These are phyloP conservation scores for Drosophila nigromelanica DNA, from an alignment of 1,140 invertebrate species.

Conservation along the genomic window DNA sequence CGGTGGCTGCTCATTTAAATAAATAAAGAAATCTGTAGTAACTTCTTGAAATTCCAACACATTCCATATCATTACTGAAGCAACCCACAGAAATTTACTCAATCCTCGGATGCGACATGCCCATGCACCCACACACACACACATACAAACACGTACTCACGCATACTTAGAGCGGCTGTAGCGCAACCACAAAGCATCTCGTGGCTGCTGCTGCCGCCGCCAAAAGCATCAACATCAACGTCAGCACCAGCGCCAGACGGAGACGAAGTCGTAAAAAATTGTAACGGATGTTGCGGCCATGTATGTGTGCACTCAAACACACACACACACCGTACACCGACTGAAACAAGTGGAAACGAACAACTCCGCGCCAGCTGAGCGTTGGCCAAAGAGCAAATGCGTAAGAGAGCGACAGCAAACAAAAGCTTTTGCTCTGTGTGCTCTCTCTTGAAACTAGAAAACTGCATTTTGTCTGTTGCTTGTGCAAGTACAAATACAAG, in stretches of 20 bases:
- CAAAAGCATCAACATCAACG: constrained; percentile 71
- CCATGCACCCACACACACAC: constrained; percentile 31
- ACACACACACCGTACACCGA: constrained; percentile 14
- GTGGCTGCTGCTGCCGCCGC: constrained; percentile 45
- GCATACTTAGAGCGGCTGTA: constrained; percentile 35
- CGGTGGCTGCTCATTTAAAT: constrained; percentile 80
- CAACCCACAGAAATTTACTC: constrained; percentile 81
- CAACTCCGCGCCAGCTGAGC: constrained; percentile 29
- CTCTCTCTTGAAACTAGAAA: constrained; percentile 55
- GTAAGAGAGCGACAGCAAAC: constrained; percentile 8
- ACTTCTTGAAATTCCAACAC: constrained; percentile 83
- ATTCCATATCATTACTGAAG: constrained; percentile 82
- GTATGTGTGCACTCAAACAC: constrained; percentile 46
- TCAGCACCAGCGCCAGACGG: constrained; percentile 51
- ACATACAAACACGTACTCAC: constrained; percentile 23
- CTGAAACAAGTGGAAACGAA: constrained; percentile 77
- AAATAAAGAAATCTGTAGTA: constrained; percentile 83
- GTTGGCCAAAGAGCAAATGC: constrained; percentile 11
- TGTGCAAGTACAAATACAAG: constrained; percentile 15
- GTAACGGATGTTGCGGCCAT: constrained; percentile 79
- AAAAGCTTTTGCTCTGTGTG: constrained; percentile 35
- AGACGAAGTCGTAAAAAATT: constrained; percentile 77
- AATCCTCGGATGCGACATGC: constrained; percentile 77
- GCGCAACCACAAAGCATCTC: constrained; percentile 53
- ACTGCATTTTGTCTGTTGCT: constrained; percentile 65